Base-by-base conservation (phyloP, 2,113 vertebrate genomes). In the Oreochromis spilurus region DNA sequence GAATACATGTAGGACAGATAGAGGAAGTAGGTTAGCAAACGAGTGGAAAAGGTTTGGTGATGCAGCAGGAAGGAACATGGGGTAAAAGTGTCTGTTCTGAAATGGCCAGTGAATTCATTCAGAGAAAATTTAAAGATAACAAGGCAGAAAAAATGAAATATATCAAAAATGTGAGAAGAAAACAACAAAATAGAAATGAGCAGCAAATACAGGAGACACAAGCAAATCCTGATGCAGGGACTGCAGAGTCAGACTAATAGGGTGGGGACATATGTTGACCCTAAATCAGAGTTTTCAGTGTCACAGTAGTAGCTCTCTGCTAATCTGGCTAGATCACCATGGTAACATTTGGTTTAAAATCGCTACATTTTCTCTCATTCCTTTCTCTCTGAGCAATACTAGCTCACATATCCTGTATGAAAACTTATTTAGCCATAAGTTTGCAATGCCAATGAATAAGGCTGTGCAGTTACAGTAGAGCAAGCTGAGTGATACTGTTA, bases 1-100 rank as follows among this genome's bases (percentile, higher is more conserved):
- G 65, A 40, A 43, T 0, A 45, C 38, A 45, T 0, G 1, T 16
- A 43, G 21, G n/a, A 70, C 16, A 16, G 65, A 45, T 9, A 36
- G 62, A 67, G 34, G 1, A 67, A 67, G 34, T 21, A 67, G 11
- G 36, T 67, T 38, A 24, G 62, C 19, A 67, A 21, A 67, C 14
- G 19, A 40, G 36, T 67, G 65, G 3, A 72, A 45, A 29, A 4
- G 40, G 21, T 45, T 72, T 72, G 67, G 67, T 72, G 1, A 45
- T 45, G 65, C 38, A 72, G 38, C 38, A 72, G 40, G 67, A 45
- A 72, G 16, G 40, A 72, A 72, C 67, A 26, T 14, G 26, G 40
- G 40, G 38, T 26, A 26, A 45, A 70, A 72, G 40, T 48, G 21
- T 72, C 8, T 6, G 0, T 43, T 14, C 21, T 45, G 65, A 72